phyloP scores from a whole-genome alignment of 2,888 invertebrate genomes.

The Ochropacha duplaris region DNA sequence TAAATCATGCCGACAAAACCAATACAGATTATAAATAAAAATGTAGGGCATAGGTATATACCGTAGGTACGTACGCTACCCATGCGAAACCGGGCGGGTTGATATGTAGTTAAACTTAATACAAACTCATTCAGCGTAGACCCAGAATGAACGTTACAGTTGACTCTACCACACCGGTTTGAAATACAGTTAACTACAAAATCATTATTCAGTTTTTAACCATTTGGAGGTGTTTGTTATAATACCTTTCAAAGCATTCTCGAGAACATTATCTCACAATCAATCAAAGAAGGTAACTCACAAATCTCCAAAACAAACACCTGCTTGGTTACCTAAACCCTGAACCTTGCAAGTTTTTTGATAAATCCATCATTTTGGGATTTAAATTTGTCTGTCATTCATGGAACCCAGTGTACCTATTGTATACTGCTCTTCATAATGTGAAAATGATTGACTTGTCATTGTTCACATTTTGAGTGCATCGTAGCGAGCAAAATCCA shows the following conservation, averaged over 20 bases:
- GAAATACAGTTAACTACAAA: background rate
- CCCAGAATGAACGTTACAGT: too few relatives aligned
- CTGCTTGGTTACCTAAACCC: slow-evolving; percentile 26
- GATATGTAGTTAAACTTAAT: too few relatives aligned
- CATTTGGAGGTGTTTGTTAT: background rate
- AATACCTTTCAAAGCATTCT: background rate
- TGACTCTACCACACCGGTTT: too few relatives aligned
- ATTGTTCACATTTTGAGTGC: slow-evolving; percentile 35
- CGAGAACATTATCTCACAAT: slow-evolving; percentile 25
- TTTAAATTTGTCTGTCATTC: slow-evolving; percentile 59
- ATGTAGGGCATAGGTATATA: too few relatives aligned
- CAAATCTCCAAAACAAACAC: slow-evolving; percentile 15
- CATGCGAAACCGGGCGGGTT: too few relatives aligned
- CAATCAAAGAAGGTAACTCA: slow-evolving; percentile 18
- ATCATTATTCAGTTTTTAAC: background rate
- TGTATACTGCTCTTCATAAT: slow-evolving; percentile 40
- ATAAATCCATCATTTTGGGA: slow-evolving; percentile 67
- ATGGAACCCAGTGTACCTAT: slow-evolving; percentile 22
- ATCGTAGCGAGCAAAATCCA: slow-evolving; percentile 54
- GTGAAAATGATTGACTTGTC: slow-evolving; percentile 46
- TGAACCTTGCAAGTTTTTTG: slow-evolving; percentile 22
- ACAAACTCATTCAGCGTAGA: too few relatives aligned
- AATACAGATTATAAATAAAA: too few relatives aligned
- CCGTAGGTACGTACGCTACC: too few relatives aligned
- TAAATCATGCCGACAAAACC: too few relatives aligned